Conservation (phyloP, 2,113 vertebrate genomes). For the Mugil cephalus region DNA sequence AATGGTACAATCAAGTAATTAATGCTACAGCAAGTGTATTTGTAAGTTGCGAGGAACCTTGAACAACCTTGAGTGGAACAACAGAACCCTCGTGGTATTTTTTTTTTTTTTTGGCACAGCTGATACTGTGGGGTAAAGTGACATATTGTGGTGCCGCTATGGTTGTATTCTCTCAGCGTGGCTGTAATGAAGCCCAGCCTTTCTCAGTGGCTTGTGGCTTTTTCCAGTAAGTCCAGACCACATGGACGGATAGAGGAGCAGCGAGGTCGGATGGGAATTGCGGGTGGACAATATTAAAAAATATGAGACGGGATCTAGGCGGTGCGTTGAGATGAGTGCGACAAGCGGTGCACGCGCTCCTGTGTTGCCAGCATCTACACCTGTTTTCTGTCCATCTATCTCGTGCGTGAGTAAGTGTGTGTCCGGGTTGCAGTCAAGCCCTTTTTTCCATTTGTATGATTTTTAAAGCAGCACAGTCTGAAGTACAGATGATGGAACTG, state of each 20-base stretch:
- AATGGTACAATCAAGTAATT: neutral
- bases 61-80: slow-evolving; percentile 34
- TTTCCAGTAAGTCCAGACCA: slow-evolving; percentile 72
- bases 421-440: too few species aligned
- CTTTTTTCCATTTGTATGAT: too few species aligned
- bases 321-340: slow-evolving; percentile 6
- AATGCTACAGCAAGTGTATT: neutral
- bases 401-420: too few species aligned
- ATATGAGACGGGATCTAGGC: slow-evolving; percentile 2
- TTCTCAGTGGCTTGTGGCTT: slow-evolving; percentile 57
- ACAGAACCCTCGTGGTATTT: slow-evolving; percentile 7
- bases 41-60: neutral
- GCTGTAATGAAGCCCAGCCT: slow-evolving; percentile 67
- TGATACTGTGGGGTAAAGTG: slow-evolving; percentile 43
- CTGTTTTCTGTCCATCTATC: slow-evolving; percentile 7
- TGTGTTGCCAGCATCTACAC: slow-evolving; percentile 23
- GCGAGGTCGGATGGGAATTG: slow-evolving; percentile 30
- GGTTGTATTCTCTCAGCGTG: slow-evolving; percentile 29
- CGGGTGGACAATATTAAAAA: slow-evolving; percentile 29
- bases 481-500: neutral
- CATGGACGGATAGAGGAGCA: slow-evolving; percentile 40
- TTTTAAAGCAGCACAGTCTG: neutral
- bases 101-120: slow-evolving; percentile 7
- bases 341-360: neutral
- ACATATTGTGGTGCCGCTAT: slow-evolving; percentile 55